Base-by-base conservation (phyloP, 1,140 invertebrate genomes). In the Sweltsa coloradensis region DNA sequence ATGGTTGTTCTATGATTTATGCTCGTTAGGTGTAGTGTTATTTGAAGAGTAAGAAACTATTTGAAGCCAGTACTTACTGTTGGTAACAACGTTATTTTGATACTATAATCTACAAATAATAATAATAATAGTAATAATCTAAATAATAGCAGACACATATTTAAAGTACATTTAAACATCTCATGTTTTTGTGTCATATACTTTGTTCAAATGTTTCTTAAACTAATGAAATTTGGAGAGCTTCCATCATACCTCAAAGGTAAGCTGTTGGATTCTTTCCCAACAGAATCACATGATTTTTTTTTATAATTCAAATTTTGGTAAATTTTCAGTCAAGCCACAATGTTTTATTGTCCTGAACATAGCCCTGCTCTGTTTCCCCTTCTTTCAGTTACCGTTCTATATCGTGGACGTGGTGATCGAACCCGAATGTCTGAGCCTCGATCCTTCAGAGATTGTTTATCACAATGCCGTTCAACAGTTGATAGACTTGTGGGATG, bases 401-500 rank as follows among this genome's bases (percentile, higher is more conserved):
- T 76, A 75, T 56, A 61, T 67, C 55, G 61, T 74, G n/a, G 72
- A 75, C 57, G 61, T 75, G 2, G 57, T 74, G 41, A 54, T 70
- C 13, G 56, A 65, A 6, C 61, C 60, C 6, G 64, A 66, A 1
- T 54, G 63, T 16, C 56, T 79, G 1, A 55, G 62, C 45, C 55
- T 79, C 3, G 72, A 75, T 54, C 80, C 80, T 0, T 67, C 70
- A 2, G 59, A 72, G 41, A 55, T 71, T 42, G 57, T 75, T 5
- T 69, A 76, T n/a, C 54, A 61, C 2, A 53, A 64, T 3, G 70
- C 70, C 9, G 59, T 81, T 25, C 55, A 61, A 24, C 69, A 69
- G 44, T 60, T 82, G 3, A 66, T 74, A 18, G 56, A 62, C 11
- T 66, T 72, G 25, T 82, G 78, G 79, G 69, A 74, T 37, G 66